Evolutionary conservation across 2,797 vertebrate genomes (phyloP).

Genomic region (Chaetophractus vellerosus): DNA sequence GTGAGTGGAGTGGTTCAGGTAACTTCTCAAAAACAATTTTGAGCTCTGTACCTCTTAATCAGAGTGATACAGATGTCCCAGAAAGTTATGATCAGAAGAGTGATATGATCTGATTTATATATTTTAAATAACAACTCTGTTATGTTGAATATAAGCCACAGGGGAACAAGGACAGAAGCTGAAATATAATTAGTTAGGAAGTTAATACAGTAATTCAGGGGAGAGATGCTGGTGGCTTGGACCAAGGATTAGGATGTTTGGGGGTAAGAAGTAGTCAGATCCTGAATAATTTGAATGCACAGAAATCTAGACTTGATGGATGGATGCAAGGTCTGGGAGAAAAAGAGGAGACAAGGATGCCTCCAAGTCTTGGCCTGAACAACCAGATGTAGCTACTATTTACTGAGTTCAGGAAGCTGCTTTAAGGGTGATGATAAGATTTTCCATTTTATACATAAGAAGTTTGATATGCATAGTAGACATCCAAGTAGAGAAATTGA

Average conservation of each 20-base stretch:
- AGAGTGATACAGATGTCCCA: not conserved
- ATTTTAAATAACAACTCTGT: no score
- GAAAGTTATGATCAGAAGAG: not conserved
- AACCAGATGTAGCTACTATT: not conserved
- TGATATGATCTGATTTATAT: not conserved
- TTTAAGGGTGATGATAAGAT: not conserved
- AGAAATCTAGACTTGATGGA: not conserved
- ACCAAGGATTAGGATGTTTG: not conserved
- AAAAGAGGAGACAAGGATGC: not conserved
- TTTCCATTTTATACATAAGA: slow-evolving; percentile 40
- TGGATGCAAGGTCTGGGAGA: not conserved
- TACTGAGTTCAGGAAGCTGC: not conserved
- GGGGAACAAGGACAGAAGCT: not conserved
- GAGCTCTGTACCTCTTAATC: not conserved
- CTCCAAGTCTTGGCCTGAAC: not conserved
- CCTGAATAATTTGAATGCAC: not conserved
- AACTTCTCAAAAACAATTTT: not conserved
- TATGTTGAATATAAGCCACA: not conserved
- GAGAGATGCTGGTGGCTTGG: no score
- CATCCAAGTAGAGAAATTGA: not conserved
- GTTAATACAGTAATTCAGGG: not conserved
- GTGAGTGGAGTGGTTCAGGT: accelerated
- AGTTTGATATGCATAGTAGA: not conserved
- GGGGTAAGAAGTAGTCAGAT: not conserved
- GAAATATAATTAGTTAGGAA: not conserved